phyloP scores from a whole-genome alignment of 1,140 invertebrate species.

The Bombus sibiricus region DNA sequence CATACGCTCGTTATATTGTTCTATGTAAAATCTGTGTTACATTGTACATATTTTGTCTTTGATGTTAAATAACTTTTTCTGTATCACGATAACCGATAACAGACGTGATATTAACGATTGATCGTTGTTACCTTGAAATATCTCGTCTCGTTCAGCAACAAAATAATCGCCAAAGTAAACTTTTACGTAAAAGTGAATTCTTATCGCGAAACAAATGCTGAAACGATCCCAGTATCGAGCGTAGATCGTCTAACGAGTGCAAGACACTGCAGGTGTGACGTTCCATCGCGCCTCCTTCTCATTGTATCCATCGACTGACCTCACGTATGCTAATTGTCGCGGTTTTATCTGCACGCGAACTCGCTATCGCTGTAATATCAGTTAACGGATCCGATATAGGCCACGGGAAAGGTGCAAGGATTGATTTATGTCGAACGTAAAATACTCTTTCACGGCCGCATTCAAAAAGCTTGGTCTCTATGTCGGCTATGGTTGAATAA shows the following conservation, averaged over 20 bases:
- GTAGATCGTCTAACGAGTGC: constrained; percentile 33
- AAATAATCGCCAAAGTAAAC: neutral
- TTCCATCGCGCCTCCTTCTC: constrained; percentile 53
- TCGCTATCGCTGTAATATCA: constrained; percentile 63
- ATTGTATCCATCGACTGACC: constrained; percentile 71
- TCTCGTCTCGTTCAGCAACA: neutral
- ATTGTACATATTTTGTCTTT: no score
- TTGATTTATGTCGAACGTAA: constrained; percentile 15
- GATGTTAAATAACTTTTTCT: neutral
- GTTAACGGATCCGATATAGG: constrained; percentile 56
- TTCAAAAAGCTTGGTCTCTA: no score
- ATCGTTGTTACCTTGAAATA: neutral
- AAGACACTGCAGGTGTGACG: constrained; percentile 60
- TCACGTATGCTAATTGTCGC: constrained; percentile 79
- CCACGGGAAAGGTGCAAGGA: constrained; percentile 10
- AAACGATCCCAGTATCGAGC: neutral
- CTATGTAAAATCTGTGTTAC: neutral
- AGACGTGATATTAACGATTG: neutral
- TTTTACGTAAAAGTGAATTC: neutral
- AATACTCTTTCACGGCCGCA: neutral
- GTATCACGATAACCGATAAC: neutral
- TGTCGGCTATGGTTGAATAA: neutral
- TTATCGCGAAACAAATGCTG: neutral
- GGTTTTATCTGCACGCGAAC: constrained; percentile 79
- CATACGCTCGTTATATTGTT: neutral